phyloP scores from a whole-genome alignment of 1,140 invertebrate species.

The Zaprionus vittiger region DNA sequence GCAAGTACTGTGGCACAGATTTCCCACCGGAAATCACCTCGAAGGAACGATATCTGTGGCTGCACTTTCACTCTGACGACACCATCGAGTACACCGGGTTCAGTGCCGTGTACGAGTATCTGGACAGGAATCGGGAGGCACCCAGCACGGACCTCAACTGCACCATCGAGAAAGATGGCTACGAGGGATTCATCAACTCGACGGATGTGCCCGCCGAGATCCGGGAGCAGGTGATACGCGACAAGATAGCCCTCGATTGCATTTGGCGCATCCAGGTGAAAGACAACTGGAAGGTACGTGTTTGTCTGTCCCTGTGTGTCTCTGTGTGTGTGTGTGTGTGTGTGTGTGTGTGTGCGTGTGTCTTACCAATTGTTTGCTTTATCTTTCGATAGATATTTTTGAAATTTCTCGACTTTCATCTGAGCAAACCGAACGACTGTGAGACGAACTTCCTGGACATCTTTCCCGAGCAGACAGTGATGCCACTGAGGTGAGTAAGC shows the following conservation, averaged over 20 bases:
- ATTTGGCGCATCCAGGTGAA: constrained; percentile 91
- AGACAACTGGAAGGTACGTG: constrained; percentile 87
- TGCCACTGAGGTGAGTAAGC: constrained; percentile 85
- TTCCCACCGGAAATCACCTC: constrained; percentile 92
- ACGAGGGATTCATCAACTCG: constrained; percentile 76
- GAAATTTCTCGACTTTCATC: constrained; percentile 88
- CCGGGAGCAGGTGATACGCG: constrained; percentile 66
- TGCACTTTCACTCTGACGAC: constrained; percentile 93
- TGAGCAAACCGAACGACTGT: constrained; percentile 92
- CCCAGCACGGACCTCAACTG: constrained; percentile 82
- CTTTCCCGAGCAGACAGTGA: constrained; percentile 88
- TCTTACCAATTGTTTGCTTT: neutral
- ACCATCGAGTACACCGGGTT: constrained; percentile 94
- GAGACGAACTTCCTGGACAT: constrained; percentile 93
- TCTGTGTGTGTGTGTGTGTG: neutral
- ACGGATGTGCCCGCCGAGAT: constrained; percentile 74
- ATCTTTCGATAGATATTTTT: constrained; percentile 88
- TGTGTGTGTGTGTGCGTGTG: neutral
- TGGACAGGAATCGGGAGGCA: constrained; percentile 86
- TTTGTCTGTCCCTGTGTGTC: neutral
- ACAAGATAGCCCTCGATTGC: constrained; percentile 89
- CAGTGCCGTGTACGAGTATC: constrained; percentile 90
- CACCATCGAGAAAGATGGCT: constrained; percentile 72
- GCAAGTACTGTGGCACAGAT: constrained; percentile 90
- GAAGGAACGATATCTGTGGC: constrained; percentile 91